Evolutionary conservation across 2,888 invertebrate genomes (phyloP), one percentile per base, ranked within the genome.

Genomic region (Isoperla grammatica): DNA sequence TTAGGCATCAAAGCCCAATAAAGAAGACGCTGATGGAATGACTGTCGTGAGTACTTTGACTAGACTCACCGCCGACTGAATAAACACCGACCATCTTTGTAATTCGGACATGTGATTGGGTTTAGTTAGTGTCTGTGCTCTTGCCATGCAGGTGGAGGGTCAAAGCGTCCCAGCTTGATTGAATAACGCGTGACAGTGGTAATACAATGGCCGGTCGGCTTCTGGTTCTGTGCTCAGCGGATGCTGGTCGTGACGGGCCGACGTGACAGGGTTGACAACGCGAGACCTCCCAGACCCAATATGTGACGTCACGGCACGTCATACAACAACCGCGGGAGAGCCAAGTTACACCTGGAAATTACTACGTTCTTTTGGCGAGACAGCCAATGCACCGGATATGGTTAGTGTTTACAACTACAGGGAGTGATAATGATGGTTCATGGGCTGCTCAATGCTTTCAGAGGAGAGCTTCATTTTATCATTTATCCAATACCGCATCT

Each of bases 111-210:
- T 53, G 53, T 39, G 53, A 53, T 53, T 53, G 53, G 39, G 39
- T 39, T 15, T 53, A 37, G 15, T 39, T 53, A 37, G 53, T 37
- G 49, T 46, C 17, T n/a, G n/a, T 20, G 19, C 43, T 43, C 43
- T 17, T 4, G 17, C 17, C 13, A 40, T 40, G 40, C 39, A 53
- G 53, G 53, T 53, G 53, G 42, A 40, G 58, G 58, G 58, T 58
- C 58, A 58, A 23, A 58, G 49, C 50, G 17, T 55, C 22, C 19
- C 22, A 48, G n/a, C 65, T 69, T 73, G 74, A 74, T 74, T 73
- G 74, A 74, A 68, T 72, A 72, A 74, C 71, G 73, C 67, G 68
- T 68, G 73, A 73, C 74, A 72, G 68, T 63, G 65, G 70, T 68
- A n/a, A n/a, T n/a, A 74, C 73, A 73, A 73, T 72, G 70, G 29